Evolutionary conservation across 64 coral and sea anemone species (phyloP).

Genomic region (Stichodactyla helianthus): DNA sequence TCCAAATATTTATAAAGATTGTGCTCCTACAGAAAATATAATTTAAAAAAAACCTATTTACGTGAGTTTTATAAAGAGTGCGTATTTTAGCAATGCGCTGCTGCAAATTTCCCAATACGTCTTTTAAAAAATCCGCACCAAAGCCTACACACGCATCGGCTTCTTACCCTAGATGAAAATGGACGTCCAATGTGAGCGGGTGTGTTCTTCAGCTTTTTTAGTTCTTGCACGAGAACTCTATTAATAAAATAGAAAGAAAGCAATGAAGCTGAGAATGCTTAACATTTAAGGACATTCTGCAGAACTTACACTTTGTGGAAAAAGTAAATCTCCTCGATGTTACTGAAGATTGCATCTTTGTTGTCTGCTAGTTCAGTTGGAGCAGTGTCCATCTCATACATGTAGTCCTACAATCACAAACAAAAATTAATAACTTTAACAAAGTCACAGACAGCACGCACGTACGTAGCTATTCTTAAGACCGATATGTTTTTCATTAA

Average conservation of each 20-base stretch:
- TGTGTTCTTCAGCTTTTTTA: conserved; percentile 17
- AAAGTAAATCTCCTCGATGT: conserved; percentile 81
- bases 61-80: background rate
- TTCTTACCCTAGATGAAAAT: background rate
- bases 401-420: conserved; percentile 43
- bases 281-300: background rate
- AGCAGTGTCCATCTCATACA: conserved; percentile 72
- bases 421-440: background rate
- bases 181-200: background rate
- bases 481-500: too few species aligned
- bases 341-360: conserved; percentile 75
- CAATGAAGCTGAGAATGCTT: background rate
- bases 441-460: background rate
- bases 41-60: background rate
- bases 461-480: too few species aligned
- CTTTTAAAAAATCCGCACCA: background rate
- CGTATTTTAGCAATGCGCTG: background rate
- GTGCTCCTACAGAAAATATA: conserved; percentile 43
- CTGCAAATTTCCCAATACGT: background rate
- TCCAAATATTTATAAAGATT: conserved; percentile 72
- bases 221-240: conserved; percentile 69
- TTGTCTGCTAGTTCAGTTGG: conserved; percentile 60
- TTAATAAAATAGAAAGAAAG: background rate
- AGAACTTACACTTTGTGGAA: conserved; percentile 87
- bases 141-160: background rate